Conservation (phyloP, 2,888 invertebrate genomes). For the Dolomedes plantarius region DNA sequence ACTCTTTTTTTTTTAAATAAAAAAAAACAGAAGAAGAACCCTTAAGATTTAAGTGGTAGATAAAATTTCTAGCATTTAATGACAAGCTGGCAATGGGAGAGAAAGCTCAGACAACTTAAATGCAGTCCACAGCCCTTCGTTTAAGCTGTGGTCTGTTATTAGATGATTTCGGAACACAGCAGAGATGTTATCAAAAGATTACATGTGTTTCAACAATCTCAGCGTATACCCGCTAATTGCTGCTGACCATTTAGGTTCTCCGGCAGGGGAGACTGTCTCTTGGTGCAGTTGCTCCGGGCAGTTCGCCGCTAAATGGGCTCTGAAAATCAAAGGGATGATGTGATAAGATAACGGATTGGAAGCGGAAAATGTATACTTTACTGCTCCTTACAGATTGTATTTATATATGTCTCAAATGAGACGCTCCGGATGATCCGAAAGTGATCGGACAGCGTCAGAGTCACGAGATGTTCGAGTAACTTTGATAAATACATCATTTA, state of each 20-base stretch:
- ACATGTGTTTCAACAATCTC: slow-evolving; percentile 28
- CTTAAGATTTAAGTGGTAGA: slow-evolving; percentile 3
- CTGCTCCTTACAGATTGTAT: neutral
- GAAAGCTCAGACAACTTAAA: slow-evolving; percentile 12
- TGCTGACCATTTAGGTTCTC: neutral
- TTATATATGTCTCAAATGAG: neutral
- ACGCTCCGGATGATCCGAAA: no score
- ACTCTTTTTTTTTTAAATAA: no score
- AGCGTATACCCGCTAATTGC: slow-evolving; percentile 19
- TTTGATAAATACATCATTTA: no score
- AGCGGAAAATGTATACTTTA: neutral
- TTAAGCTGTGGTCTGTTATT: slow-evolving; percentile 12
- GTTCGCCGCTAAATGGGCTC: neutral
- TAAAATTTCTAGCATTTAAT: slow-evolving; percentile 19
- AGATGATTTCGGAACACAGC: neutral
- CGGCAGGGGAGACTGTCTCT: neutral
- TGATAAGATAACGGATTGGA: neutral
- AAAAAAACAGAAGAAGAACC: neutral
- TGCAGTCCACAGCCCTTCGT: neutral
- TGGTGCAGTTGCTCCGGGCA: neutral
- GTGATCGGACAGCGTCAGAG: no score
- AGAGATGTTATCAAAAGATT: slow-evolving; percentile 22
- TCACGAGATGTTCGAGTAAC: no score
- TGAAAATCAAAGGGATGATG: neutral
- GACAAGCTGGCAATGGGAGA: neutral